phyloP scores from a whole-genome alignment of 2,797 vertebrate species.

The Danio kyathit region DNA sequence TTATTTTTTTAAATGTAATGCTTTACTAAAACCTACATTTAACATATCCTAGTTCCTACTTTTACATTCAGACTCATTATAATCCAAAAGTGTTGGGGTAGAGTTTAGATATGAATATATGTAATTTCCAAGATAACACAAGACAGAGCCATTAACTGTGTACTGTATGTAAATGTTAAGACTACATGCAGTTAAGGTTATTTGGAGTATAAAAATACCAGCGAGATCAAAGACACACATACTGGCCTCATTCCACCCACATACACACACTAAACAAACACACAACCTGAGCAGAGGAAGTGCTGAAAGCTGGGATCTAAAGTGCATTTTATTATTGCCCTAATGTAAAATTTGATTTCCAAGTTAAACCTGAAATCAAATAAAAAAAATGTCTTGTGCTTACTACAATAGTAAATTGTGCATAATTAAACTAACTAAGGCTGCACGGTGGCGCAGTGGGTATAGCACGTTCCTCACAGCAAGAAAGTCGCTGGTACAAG shows the following conservation, averaged over 20 bases:
- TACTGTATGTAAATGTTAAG: slow-evolving; percentile 62
- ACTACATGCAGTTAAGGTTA: slow-evolving; percentile 22
- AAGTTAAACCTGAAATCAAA: too few relatives aligned
- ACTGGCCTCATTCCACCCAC: slow-evolving; percentile 19
- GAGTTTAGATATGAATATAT: slow-evolving; percentile 28
- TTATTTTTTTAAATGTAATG: too few relatives aligned
- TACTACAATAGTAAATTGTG: too few relatives aligned
- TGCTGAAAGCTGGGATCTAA: not conserved
- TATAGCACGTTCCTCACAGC: too few relatives aligned
- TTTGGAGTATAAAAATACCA: slow-evolving; percentile 54
- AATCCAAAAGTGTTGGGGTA: not conserved
- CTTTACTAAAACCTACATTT: not conserved
- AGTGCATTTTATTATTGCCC: too few relatives aligned
- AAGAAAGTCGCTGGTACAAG: too few relatives aligned
- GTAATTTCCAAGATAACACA: slow-evolving; percentile 49
- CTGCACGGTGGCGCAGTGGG: too few relatives aligned
- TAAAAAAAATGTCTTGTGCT: too few relatives aligned
- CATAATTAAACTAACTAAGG: too few relatives aligned
- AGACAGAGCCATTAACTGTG: slow-evolving; percentile 55
- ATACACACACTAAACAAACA: slow-evolving; percentile 26
- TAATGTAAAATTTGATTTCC: too few relatives aligned
- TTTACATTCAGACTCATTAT: not conserved
- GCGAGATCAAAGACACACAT: slow-evolving; percentile 54
- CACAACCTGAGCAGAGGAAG: slow-evolving; percentile 34
- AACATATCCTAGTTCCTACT: not conserved